Evolutionary conservation across 2,888 invertebrate genomes (phyloP), one percentile per base, ranked within the genome.

Genomic region (Lepidonotus clava): DNA sequence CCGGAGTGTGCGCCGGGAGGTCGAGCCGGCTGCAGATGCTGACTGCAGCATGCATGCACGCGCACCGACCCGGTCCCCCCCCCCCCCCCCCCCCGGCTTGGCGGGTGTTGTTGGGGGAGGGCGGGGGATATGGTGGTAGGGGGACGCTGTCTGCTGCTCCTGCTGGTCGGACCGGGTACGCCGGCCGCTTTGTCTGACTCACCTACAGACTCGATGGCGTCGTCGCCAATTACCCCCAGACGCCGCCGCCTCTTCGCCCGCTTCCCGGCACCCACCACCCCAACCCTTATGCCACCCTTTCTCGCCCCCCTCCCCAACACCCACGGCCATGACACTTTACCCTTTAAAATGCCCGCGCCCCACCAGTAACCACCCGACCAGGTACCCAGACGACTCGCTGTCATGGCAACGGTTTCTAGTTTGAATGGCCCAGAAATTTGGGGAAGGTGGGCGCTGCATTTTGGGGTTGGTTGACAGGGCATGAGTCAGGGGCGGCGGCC

Each of bases 361-460:
- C 61, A 28, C 61, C 61, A 28, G 28, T 11, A 61, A 28, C 61
- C 61, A 11, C 28, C 61, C 11, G 11, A 1, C 61, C 61, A 61
- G 28, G 61, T 61, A n/a, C n/a, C n/a, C n/a, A n/a, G n/a, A n/a
- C n/a, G 61, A 61, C 61, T 32, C 24, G 61, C 61, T 61, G 61
- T 61, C 61, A 61, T 11, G 5, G 61, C 28, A 61, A 61, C 61
- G 28, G n/a, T 61, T 61, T 4, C 28, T 11, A 32, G 11, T 61
- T 32, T 61, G 61, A 61, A 61, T 61, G 28, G 61, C 21, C 11
- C 28, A 61, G 61, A 61, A 61, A 11, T 61, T 1, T 4, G 61
- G 11, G 61, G 61, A 61, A 61, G 28, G 61, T 61, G 61, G 61
- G 46, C 46, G 8, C 28, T 61, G 61, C 28, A 28, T 61, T 61